phyloP scores from a whole-genome alignment of 2,888 invertebrate genomes.

The Diabrotica balteata region DNA sequence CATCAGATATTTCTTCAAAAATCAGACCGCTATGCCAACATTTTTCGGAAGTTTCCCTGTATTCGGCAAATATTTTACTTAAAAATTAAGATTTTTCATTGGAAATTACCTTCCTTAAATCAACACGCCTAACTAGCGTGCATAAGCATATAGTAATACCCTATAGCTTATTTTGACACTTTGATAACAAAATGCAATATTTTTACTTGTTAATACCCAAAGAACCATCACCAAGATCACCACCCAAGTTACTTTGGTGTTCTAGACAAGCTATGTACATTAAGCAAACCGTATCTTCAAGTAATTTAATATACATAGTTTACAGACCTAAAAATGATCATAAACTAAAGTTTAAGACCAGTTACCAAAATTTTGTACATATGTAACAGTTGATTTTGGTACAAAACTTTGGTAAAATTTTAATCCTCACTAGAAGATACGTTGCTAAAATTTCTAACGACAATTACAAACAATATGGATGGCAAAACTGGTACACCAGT shows the following conservation, averaged over 20 bases:
- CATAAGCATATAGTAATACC: slow-evolving; percentile 54
- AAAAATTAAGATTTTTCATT: slow-evolving; percentile 49
- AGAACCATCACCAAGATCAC: slow-evolving; percentile 25
- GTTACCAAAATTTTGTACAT: too few relatives aligned
- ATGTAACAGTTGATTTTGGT: too few relatives aligned
- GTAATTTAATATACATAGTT: too few relatives aligned
- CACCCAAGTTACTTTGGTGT: slow-evolving; percentile 35
- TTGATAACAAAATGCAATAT: slow-evolving; percentile 55
- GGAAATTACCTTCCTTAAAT: slow-evolving; percentile 65
- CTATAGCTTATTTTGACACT: slow-evolving; percentile 48
- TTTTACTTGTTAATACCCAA: slow-evolving; percentile 30
- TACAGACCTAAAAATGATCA: too few relatives aligned
- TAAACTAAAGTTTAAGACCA: too few relatives aligned
- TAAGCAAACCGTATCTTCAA: neutral
- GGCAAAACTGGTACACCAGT: slow-evolving; percentile 98
- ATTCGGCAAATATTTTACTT: slow-evolving; percentile 59
- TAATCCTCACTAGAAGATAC: neutral
- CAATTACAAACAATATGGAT: slow-evolving; percentile 84
- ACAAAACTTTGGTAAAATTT: neutral
- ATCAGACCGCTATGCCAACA: slow-evolving; percentile 9
- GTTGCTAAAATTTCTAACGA: neutral
- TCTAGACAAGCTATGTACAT: slow-evolving; percentile 25
- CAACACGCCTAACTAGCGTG: slow-evolving; percentile 44
- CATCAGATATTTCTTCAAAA: slow-evolving; percentile 38
- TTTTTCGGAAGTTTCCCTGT: slow-evolving; percentile 6